Evolutionary conservation across 2,113 vertebrate genomes (phyloP).

Genomic region (Apeltes quadracus): DNA sequence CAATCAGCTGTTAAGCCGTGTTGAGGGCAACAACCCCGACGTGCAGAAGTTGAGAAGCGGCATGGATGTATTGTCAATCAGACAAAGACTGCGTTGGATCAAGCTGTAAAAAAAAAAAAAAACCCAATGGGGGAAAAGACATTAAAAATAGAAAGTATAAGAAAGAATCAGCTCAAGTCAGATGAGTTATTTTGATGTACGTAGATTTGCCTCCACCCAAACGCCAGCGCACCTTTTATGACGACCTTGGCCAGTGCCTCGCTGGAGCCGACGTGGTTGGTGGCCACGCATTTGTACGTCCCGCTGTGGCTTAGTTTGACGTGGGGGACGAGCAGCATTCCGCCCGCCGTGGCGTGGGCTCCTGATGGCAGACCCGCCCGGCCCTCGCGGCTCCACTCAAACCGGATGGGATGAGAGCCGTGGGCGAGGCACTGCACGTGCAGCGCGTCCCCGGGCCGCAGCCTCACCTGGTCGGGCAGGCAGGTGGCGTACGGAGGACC

Average conservation of each 20-base stretch:
- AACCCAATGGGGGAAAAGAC: background rate
- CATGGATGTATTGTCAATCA: background rate
- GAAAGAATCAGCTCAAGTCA: background rate
- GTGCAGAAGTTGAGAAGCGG: background rate
- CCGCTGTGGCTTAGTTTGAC: constrained; percentile 75
- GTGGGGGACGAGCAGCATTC: constrained; percentile 78
- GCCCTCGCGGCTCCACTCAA: constrained; percentile 85
- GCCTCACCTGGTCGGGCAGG: constrained; percentile 79
- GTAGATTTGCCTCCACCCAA: background rate
- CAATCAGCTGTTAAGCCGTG: background rate
- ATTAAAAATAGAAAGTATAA: background rate
- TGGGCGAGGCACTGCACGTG: constrained; percentile 92
- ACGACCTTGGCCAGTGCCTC: constrained; percentile 81
- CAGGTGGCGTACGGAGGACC: constrained; percentile 90
- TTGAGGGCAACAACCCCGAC: constrained; percentile 4
- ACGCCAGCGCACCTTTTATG: constrained; percentile 81
- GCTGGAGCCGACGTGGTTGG: constrained; percentile 86
- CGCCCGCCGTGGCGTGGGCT: constrained; percentile 59
- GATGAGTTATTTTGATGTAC: background rate
- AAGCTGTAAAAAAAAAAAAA: constrained; percentile 47
- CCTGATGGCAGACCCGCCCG: constrained; percentile 71
- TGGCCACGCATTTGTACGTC: constrained; percentile 88
- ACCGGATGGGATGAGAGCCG: constrained; percentile 87
- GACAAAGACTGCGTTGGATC: background rate
- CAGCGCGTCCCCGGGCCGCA: constrained; percentile 77